phyloP scores from a whole-genome alignment of 2,797 vertebrate species.

The Prunella strophiata region DNA sequence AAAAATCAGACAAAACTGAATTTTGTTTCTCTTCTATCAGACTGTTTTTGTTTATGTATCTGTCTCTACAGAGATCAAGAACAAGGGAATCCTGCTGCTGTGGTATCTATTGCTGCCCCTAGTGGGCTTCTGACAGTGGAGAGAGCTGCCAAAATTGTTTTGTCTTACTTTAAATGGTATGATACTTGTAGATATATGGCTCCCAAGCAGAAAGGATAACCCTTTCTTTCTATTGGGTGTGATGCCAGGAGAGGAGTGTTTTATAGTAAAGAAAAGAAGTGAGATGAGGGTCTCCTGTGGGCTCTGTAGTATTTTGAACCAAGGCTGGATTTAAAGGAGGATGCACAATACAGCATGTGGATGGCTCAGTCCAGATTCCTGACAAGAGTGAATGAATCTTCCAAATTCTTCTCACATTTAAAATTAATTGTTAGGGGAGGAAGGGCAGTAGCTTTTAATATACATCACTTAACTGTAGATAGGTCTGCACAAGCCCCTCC shows the following conservation, averaged over 20 bases:
- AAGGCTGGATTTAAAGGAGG: neutral
- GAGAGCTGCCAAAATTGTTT: neutral
- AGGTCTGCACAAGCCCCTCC: neutral
- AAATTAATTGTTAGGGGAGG: constrained; percentile 11
- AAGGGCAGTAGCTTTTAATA: constrained; percentile 2
- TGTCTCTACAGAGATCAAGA: neutral
- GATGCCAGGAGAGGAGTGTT: neutral
- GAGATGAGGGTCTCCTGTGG: neutral
- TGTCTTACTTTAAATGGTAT: neutral
- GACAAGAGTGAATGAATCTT: constrained; percentile 5
- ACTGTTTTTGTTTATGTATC: neutral
- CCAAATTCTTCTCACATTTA: constrained; percentile 10
- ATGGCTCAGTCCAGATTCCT: neutral
- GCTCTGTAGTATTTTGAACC: neutral
- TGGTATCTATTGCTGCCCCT: neutral
- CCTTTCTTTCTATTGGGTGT: neutral
- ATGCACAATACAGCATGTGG: neutral
- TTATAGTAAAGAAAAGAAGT: neutral
- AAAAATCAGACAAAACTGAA: neutral
- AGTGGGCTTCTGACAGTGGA: neutral
- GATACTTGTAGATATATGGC: neutral
- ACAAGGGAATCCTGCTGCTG: neutral
- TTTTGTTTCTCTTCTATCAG: neutral
- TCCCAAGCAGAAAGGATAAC: neutral
- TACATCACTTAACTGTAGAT: neutral